Evolutionary conservation across 1,140 invertebrate genomes (phyloP).

Genomic region (Trachymyrmex septentrionalis): DNA sequence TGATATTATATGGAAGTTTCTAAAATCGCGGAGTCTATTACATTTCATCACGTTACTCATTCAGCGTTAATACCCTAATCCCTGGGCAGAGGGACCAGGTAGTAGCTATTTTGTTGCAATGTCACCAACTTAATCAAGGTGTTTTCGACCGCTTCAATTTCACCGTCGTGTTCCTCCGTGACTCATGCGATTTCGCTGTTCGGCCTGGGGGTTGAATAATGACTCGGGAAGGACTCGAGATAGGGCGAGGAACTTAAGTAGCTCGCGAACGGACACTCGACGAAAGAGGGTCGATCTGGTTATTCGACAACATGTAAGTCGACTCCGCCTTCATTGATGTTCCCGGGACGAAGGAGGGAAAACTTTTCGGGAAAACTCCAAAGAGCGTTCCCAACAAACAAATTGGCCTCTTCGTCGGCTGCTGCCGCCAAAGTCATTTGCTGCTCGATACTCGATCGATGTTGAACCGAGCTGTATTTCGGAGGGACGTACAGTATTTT

Average conservation of each 20-base stretch:
- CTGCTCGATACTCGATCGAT: conserved; percentile 73
- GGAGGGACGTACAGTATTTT: conserved; percentile 2
- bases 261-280: conserved; percentile 64
- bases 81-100: neutral
- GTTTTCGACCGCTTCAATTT: conserved; percentile 58
- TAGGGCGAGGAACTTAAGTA: conserved; percentile 71
- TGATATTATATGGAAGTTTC: conserved; percentile 5
- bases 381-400: conserved; percentile 74
- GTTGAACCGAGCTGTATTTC: conserved; percentile 28
- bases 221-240: conserved; percentile 58
- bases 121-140: conserved; percentile 61
- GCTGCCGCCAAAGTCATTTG: conserved; percentile 61
- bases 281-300: conserved; percentile 73
- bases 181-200: conserved; percentile 57
- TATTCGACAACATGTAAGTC: conserved; percentile 77
- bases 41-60: conserved; percentile 28
- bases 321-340: conserved; percentile 64
- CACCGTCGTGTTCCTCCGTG: conserved; percentile 53
- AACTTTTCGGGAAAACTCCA: conserved; percentile 73
- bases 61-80: conserved; percentile 39
- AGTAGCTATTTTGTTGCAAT: conserved; percentile 59
- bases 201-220: conserved; percentile 62
- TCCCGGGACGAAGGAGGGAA: conserved; percentile 56
- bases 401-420: conserved; percentile 46
- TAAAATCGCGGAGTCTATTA: conserved; percentile 42